Conservation (phyloP, 30 jellyfish, hydroid and myxozoan genomes). For the Cassiopea xamachana region DNA sequence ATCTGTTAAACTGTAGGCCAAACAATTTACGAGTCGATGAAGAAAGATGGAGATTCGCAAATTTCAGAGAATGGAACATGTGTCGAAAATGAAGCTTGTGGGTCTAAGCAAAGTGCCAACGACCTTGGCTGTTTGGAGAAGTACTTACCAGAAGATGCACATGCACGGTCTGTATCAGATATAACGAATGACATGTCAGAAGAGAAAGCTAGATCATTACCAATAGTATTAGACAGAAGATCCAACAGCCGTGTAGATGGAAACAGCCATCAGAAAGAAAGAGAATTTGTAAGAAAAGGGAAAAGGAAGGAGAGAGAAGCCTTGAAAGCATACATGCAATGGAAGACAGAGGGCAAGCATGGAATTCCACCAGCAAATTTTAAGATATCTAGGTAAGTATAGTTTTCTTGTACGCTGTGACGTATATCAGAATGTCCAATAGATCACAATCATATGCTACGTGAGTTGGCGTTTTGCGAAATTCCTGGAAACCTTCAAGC, state of each 20-base stretch:
- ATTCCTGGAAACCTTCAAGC: too few species aligned
- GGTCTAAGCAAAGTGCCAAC: neutral
- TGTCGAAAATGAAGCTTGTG: neutral
- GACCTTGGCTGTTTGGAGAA: neutral
- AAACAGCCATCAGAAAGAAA: neutral
- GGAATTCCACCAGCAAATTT: conserved; percentile 61
- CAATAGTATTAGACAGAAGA: neutral
- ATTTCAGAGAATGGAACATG: neutral
- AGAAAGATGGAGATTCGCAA: conserved; percentile 10
- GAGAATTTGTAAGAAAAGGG: conserved; percentile 33
- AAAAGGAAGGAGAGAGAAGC: conserved; percentile 57
- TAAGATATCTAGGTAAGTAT: conserved; percentile 41
- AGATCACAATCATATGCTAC: too few species aligned
- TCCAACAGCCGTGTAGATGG: neutral
- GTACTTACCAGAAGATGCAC: neutral
- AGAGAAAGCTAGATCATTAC: neutral
- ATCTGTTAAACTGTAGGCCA: conserved; percentile 8
- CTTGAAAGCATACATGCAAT: conserved; percentile 29
- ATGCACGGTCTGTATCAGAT: neutral
- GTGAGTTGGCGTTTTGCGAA: too few species aligned
- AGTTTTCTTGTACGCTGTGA: too few species aligned
- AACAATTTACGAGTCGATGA: conserved; percentile 31
- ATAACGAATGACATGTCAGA: neutral
- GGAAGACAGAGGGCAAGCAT: conserved; percentile 57
- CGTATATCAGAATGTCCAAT: too few species aligned